Base-by-base conservation (phyloP, 2,888 invertebrate species). In the Drosophila suboccidentalis region DNA sequence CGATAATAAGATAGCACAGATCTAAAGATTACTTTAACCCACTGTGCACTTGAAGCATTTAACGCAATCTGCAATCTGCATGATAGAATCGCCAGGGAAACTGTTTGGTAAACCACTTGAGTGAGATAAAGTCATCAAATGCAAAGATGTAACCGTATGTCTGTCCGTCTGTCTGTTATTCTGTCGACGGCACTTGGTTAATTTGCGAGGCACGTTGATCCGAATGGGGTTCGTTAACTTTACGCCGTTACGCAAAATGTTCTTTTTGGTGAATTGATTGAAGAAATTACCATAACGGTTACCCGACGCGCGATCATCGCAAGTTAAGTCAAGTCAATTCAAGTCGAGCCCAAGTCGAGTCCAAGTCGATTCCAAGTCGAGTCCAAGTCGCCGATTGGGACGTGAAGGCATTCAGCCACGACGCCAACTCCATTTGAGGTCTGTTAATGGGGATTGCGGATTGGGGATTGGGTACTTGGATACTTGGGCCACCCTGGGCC, bases 281-380 rank as follows among this genome's bases (percentile, higher is more conserved):
- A 85, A 81, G 80, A 78, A 85, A 84, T 84, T 85, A 87, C 83
- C 83, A 84, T 84, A 84, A 84, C 83, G 70, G 87, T 84, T 82
- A 81, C 69, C 59, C 62, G 59, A 49, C 63, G 61, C 55, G 57
- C 64, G 66, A 64, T 57, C 53, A 58, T 34, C 43, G 29, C 62
- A 47, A 26, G 22, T 46, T 46, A 46, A 57, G 22, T 46, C 57
- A 36, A 57, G 46, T 44, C 57, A 36, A 57, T 46, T 57, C 26
- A 44, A 46, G 36, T 22, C 46, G 26, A 36, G 11, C 6, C 34
- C 29, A n/a, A 51, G 36, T 19, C 17, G 57, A 34, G 22, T 47
- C 55, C 29, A 38, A 13, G 44, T 36, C 36, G 17, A 13, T 2
- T 32, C 10, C 15, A 32, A 26, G 15, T 17, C 36, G 44, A 39